Evolutionary conservation across 2,797 vertebrate genomes (phyloP).

Genomic region (Acanthurus leucopareius): DNA sequence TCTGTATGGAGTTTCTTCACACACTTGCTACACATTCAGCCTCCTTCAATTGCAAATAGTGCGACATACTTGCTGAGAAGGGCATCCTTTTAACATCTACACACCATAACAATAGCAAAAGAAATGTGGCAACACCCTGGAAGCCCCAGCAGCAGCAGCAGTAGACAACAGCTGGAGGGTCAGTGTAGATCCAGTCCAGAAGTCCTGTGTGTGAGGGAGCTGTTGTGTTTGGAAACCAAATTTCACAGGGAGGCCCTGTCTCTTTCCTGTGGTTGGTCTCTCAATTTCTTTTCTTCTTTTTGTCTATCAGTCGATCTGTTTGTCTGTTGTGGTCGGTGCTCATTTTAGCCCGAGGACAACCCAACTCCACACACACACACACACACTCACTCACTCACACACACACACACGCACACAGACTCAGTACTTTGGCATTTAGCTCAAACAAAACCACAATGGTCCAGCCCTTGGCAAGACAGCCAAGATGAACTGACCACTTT

Average conservation of each 20-base stretch:
- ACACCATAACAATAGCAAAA: not conserved
- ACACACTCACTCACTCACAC: slow-evolving; percentile 35
- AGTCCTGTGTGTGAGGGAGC: slow-evolving; percentile 31
- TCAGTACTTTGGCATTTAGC: slow-evolving; percentile 66
- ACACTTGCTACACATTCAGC: not conserved
- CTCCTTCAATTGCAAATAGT: not conserved
- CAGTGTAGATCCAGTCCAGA: slow-evolving; percentile 10
- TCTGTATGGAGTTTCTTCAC: not conserved
- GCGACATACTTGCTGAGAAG: not conserved
- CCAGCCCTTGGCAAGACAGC: slow-evolving; percentile 78
- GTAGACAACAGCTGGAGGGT: not conserved
- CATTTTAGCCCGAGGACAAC: slow-evolving; percentile 80
- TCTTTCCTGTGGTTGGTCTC: slow-evolving; percentile 68
- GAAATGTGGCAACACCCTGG: not conserved
- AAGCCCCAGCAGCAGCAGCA: slow-evolving; percentile 3
- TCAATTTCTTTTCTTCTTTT: slow-evolving; percentile 64
- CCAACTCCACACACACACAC: slow-evolving; percentile 49
- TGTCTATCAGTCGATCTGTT: slow-evolving; percentile 81
- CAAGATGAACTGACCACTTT: slow-evolving; percentile 81
- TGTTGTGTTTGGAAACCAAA: slow-evolving; percentile 67
- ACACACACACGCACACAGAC: slow-evolving; percentile 7
- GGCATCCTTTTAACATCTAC: not conserved
- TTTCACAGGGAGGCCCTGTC: slow-evolving; percentile 74
- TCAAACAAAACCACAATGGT: slow-evolving; percentile 82
- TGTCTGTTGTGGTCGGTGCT: slow-evolving; percentile 81